phyloP scores from a whole-genome alignment of 2,113 vertebrate species.

The Menura novaehollandiae region DNA sequence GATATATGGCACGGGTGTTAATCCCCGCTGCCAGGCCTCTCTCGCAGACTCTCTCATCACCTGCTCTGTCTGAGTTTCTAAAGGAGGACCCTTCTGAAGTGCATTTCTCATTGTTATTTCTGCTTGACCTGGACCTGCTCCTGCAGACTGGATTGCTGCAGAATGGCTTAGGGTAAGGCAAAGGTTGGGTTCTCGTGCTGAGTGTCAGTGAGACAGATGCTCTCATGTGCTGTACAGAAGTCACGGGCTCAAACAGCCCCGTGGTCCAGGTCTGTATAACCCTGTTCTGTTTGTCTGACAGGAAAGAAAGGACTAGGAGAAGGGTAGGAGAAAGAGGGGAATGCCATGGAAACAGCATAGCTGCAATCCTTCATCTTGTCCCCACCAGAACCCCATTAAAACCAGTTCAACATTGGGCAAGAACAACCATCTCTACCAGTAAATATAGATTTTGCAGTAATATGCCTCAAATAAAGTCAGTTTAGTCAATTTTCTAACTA shows the following conservation, averaged over 20 bases:
- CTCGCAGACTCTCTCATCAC: background rate
- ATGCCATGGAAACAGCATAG: background rate
- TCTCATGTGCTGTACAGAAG: background rate
- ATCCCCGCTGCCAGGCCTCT: slow-evolving; percentile 28
- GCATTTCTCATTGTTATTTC: background rate
- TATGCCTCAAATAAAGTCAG: background rate
- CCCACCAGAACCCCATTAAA: background rate
- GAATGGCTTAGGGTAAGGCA: background rate
- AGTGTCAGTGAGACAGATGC: background rate
- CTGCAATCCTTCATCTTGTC: background rate
- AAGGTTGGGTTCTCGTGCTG: background rate
- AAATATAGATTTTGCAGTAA: background rate
- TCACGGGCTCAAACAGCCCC: background rate
- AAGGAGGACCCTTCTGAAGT: background rate
- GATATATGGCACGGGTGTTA: background rate
- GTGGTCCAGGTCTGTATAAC: background rate
- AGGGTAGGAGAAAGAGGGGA: background rate
- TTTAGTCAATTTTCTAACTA: background rate
- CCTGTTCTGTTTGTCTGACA: background rate
- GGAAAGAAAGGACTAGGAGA: background rate
- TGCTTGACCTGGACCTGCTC: background rate
- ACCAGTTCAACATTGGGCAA: background rate
- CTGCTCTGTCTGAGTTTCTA: background rate
- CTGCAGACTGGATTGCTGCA: background rate
- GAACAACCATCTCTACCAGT: background rate